Percentiles rank a stretch among this genome's conserved stretches.
phyloP scores from a whole-genome alignment of 2,797 vertebrate species.

The Linurgus olivaceus region DNA sequence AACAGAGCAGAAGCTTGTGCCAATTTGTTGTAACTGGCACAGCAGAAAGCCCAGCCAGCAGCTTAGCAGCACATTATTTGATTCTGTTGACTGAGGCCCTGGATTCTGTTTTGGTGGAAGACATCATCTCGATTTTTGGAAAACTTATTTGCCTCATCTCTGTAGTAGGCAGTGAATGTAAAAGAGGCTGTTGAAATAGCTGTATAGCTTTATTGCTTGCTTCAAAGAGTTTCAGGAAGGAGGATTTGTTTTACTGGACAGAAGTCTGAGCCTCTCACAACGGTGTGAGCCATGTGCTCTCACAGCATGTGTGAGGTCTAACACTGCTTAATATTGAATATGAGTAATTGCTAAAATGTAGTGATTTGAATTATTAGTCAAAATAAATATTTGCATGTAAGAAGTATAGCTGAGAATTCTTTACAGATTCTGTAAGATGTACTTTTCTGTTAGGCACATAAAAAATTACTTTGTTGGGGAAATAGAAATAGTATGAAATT shows the following conservation, averaged over 20 bases:
- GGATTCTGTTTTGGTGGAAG: not conserved
- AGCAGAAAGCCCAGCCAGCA: not conserved
- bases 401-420: not conserved
- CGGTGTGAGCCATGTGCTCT: rapidly evolving
- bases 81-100: not conserved
- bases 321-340: not conserved
- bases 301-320: not conserved
- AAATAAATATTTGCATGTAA: not conserved
- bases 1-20: not conserved
- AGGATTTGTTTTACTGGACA: not conserved
- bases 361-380: not conserved
- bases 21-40: not conserved
- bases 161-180: not conserved
- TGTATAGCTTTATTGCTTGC: not conserved
- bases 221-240: not conserved
- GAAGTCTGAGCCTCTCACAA: not conserved
- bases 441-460: not conserved
- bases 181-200: not conserved
- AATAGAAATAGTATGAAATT: not conserved
- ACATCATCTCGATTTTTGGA: not conserved
- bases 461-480: not conserved
- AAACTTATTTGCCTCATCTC: not conserved
- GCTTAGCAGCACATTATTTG: not conserved
- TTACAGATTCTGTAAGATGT: not conserved
- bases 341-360: not conserved